A percentile compares a stretch with the other conserved stretches of the same genome.
Evolutionary conservation across 1,140 invertebrate species (phyloP).

Genomic region (Sipha flava): DNA sequence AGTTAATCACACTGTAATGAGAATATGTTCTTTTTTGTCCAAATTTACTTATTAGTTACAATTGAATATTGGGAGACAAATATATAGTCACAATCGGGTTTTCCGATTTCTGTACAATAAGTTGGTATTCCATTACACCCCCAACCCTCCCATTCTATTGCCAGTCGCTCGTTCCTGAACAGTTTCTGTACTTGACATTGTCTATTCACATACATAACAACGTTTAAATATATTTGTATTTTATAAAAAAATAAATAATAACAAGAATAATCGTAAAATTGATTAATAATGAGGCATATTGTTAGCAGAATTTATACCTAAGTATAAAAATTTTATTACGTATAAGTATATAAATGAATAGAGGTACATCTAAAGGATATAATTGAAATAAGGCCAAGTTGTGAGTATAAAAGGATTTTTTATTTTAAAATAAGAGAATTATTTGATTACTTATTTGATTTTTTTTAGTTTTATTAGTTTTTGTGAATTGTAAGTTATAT

Average conservation of each 20-base stretch:
- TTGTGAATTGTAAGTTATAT: not conserved
- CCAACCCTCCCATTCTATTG: not conserved
- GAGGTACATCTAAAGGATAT: not conserved
- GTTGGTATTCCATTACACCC: not conserved
- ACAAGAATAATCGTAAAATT: too few relatives aligned
- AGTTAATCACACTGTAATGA: not conserved
- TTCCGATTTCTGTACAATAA: constrained; percentile 26
- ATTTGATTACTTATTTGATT: not conserved
- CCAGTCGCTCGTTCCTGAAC: not conserved
- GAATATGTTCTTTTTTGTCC: not conserved
- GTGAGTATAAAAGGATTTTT: not conserved
- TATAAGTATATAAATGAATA: not conserved
- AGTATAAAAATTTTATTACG: not conserved
- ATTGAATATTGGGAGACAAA: not conserved
- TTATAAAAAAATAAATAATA: not conserved
- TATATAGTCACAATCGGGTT: not conserved
- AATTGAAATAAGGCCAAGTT: not conserved
- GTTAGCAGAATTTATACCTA: not conserved
- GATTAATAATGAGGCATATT: not conserved
- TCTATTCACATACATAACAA: not conserved
- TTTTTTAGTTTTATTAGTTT: not conserved
- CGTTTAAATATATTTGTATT: not conserved
- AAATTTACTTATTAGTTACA: not conserved
- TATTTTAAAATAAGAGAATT: not conserved
- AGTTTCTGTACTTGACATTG: constrained; percentile 4